phyloP scores from a whole-genome alignment of 1,140 invertebrate species.

The Thaumatotibia leucotreta region DNA sequence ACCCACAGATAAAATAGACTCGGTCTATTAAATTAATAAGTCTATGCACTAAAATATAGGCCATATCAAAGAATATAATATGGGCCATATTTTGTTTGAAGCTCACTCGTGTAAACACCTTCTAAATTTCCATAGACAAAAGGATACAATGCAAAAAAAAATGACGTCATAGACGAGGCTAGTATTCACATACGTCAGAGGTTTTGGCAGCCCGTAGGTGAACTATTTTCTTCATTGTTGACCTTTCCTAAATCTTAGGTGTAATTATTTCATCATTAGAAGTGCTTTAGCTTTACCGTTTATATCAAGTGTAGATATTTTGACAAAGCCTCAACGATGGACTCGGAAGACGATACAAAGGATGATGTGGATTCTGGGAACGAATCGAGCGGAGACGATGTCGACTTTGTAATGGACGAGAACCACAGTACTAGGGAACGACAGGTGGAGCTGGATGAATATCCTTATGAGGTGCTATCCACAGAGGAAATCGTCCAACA shows the following conservation, averaged over 20 bases:
- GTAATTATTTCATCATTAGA: constrained; percentile 73
- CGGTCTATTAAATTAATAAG: no score
- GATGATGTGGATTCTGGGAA: constrained; percentile 94
- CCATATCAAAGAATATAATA: no score
- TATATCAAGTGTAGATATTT: constrained; percentile 57
- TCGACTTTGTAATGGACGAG: constrained; percentile 93
- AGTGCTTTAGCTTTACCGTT: constrained; percentile 57
- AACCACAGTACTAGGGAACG: constrained; percentile 85
- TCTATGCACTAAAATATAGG: no score
- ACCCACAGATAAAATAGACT: no score
- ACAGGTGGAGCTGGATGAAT: constrained; percentile 90
- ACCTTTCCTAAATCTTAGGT: constrained; percentile 78
- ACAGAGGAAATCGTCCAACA: constrained; percentile 98
- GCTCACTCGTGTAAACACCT: background rate
- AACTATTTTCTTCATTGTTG: constrained; percentile 78
- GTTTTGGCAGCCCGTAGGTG: constrained; percentile 75
- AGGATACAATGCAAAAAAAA: constrained; percentile 2
- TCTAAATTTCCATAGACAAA: constrained; percentile 18
- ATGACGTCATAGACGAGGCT: constrained; percentile 32
- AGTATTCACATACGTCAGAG: constrained; percentile 66
- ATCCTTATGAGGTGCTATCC: constrained; percentile 94
- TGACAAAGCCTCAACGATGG: constrained; percentile 80
- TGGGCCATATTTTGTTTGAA: no score
- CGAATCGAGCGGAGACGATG: constrained; percentile 94
- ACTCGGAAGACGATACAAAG: constrained; percentile 92